A percentile compares a stretch with the other conserved stretches of the same genome.
Conservation (phyloP, 2,113 vertebrate genomes). For the Gallinago paraguaiae region DNA sequence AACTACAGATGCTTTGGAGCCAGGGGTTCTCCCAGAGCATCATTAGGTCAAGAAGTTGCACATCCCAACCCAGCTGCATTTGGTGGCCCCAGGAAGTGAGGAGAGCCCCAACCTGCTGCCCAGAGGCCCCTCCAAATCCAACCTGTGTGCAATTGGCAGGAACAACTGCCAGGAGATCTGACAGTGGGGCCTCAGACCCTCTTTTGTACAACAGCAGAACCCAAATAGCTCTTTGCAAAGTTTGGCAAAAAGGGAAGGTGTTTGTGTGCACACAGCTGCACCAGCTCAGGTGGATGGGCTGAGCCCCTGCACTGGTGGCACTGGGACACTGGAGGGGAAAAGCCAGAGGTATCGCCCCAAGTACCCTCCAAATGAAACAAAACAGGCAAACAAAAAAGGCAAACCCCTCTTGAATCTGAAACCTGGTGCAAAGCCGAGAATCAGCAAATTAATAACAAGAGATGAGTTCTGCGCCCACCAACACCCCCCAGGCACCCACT, state of each 20-base stretch:
- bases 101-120: not conserved
- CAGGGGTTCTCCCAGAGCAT: not conserved
- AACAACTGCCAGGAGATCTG: rapidly evolving
- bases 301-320: rapidly evolving
- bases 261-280: not conserved
- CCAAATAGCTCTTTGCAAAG: rapidly evolving
- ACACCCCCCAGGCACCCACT: not conserved
- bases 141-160: rapidly evolving
- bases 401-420: not conserved
- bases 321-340: too few relatives aligned
- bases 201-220: not conserved
- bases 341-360: not conserved
- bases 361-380: not conserved
- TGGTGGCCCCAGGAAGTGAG: not conserved
- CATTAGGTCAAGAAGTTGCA: not conserved
- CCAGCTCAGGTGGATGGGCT: not conserved
- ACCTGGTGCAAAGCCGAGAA: not conserved
- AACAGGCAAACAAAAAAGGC: not conserved
- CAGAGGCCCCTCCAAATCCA: not conserved
- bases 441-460: not conserved
- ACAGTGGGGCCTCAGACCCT: too few relatives aligned
- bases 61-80: rapidly evolving
- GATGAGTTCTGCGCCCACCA: not conserved
- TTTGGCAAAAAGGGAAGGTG: not conserved
- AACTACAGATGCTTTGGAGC: not conserved